Evolutionary conservation across 1,140 invertebrate species (phyloP).

Genomic region (Drosophila santomea): DNA sequence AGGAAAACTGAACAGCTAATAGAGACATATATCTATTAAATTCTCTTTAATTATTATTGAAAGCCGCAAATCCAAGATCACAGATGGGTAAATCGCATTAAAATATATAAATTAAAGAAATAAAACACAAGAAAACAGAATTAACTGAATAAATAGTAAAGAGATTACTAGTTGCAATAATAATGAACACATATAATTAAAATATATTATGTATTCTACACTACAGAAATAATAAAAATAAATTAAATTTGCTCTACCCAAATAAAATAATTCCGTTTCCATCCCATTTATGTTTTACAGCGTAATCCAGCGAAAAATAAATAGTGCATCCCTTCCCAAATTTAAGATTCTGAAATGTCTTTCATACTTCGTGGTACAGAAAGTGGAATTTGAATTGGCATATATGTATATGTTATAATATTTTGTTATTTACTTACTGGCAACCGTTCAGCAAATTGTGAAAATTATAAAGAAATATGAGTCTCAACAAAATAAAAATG

Average conservation of each 20-base stretch:
- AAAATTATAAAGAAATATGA: slow-evolving; percentile 34
- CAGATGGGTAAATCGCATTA: slow-evolving; percentile 67
- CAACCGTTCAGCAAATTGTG: slow-evolving; percentile 16
- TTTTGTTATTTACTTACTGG: slow-evolving; percentile 16
- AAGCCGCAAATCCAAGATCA: slow-evolving; percentile 55
- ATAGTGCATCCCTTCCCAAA: background rate
- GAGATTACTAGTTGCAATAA: slow-evolving; percentile 80
- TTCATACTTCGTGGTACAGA: background rate
- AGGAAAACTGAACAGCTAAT: slow-evolving; percentile 29
- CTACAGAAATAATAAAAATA: slow-evolving; percentile 63
- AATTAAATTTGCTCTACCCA: slow-evolving; percentile 68
- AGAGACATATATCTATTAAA: slow-evolving; percentile 65
- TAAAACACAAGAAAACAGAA: slow-evolving; percentile 56
- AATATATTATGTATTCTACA: slow-evolving; percentile 75
- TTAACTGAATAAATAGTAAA: slow-evolving; percentile 64
- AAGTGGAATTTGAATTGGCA: slow-evolving; percentile 26
- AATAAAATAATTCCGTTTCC: slow-evolving; percentile 50
- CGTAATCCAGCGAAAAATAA: background rate
- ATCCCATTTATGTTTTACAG: slow-evolving; percentile 43
- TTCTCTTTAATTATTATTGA: slow-evolving; percentile 76
- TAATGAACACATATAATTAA: slow-evolving; percentile 60
- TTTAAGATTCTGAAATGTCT: background rate
- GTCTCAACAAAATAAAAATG: slow-evolving; percentile 17
- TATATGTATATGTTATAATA: background rate
- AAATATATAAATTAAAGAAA: slow-evolving; percentile 33